Evolutionary conservation across 2,888 invertebrate genomes (phyloP), one percentile per base, ranked within the genome.

Genomic region (Petrophora chlorosata): DNA sequence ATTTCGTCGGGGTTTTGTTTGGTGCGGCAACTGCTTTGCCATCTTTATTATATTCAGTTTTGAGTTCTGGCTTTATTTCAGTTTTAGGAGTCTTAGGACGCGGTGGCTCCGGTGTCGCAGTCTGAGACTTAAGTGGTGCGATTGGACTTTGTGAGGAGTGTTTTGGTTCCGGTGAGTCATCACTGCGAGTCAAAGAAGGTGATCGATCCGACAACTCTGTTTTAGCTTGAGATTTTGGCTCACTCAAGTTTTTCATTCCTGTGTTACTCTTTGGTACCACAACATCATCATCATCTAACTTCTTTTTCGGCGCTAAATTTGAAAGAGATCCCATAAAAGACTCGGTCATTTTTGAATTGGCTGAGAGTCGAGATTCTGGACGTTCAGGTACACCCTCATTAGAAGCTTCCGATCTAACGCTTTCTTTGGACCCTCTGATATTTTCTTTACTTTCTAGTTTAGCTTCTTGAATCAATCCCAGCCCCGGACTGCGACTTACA

Each of bases 161-260:
- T 63, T 85, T 88, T 17, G 80, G 83, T 55, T 90, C 90, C 14
- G 90, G 90, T 22, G 90, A 91, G 46, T 90, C 91, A 65, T 90
- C 91, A 61, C 90, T 91, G 40, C 89, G 76, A 14, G 89, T 88
- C 28, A 91, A 64, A 14, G 91, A 91, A 5, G 91, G 91, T 15
- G 91, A 91, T 35, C 91, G 85, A 61, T 91, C 91, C 14, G 72
- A 82, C 15, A 82, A 59, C 40, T 88, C 85, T 32, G 70, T 65
- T 72, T 83, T 88, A 14, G 70, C 76, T 41, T 65, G 72, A 56
- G 57, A 67, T 58, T 75, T 73, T 16, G 57, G 50, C 23, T 78
- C 79, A 39, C 44, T 67, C 13, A 53, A 22, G 54, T 56, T 73
- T 62, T 79, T 85, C n/a, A 54, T 39, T 14, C 71, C 44, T 3